Percentiles rank a stretch among this genome's conserved stretches.
Conservation (phyloP, 2,888 invertebrate genomes). For the Limnephilus rhombicus region DNA sequence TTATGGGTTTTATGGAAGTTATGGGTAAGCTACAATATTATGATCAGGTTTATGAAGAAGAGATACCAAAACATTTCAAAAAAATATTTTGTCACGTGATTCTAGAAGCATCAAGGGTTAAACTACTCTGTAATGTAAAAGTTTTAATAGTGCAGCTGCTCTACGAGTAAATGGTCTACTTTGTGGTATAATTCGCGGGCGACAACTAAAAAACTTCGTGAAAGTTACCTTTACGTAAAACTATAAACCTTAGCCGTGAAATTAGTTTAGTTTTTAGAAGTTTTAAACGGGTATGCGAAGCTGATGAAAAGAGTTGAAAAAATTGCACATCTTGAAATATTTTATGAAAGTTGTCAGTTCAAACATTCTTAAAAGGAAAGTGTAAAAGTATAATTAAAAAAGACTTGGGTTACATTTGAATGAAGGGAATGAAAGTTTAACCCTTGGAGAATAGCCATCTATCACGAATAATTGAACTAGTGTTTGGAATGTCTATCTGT, state of each 20-base stretch:
- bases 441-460: neutral
- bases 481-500: neutral
- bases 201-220: neutral
- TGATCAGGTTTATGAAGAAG: neutral
- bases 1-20: no score
- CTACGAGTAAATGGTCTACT: constrained; percentile 13
- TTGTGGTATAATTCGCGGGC: constrained; percentile 14
- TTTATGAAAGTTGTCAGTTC: neutral
- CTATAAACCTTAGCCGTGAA: constrained; percentile 2
- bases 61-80: neutral
- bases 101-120: neutral
- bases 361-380: neutral
- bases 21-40: no score
- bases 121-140: neutral
- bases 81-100: neutral
- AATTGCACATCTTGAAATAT: neutral
- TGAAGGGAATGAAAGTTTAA: no score
- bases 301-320: neutral
- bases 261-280: neutral
- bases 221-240: neutral
- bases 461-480: neutral
- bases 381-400: neutral
- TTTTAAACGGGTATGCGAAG: neutral
- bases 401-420: neutral
- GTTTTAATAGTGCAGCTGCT: constrained; percentile 20